Evolutionary conservation across 2,113 vertebrate genomes (phyloP).

Genomic region (Ondatra zibethicus): DNA sequence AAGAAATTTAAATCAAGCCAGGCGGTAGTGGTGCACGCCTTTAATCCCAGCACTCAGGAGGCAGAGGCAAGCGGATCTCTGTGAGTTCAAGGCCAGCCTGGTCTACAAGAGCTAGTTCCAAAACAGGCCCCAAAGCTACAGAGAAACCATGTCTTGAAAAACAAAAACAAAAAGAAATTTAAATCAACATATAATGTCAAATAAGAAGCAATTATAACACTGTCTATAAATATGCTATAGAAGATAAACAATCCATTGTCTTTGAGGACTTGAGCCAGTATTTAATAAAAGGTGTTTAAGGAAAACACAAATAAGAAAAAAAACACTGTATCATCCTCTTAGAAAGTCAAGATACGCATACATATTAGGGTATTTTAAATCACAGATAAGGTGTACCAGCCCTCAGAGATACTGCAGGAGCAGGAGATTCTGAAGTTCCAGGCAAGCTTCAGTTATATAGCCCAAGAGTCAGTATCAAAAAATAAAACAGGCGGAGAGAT

Average conservation of each 20-base stretch:
- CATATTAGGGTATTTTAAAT: background rate
- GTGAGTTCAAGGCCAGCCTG: no score
- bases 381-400: background rate
- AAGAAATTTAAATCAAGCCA: slow-evolving; percentile 48
- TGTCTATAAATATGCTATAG: background rate
- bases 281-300: slow-evolving; percentile 23
- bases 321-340: slow-evolving; percentile 32
- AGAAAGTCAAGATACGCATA: background rate
- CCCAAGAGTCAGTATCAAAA: background rate
- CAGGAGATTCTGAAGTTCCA: background rate
- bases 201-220: slow-evolving; percentile 54
- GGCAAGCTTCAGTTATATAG: background rate
- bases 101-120: no score
- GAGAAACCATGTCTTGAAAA: no score
- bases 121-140: no score
- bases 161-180: background rate
- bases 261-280: background rate
- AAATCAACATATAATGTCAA: slow-evolving; percentile 38
- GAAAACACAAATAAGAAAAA: slow-evolving; percentile 20
- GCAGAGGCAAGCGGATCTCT: no score
- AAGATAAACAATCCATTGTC: slow-evolving; percentile 17
- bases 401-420: background rate
- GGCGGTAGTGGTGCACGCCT: no score
- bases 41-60: no score
- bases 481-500: background rate